Base-by-base conservation (phyloP, 2,888 invertebrate species). In the Athalia rosae region DNA sequence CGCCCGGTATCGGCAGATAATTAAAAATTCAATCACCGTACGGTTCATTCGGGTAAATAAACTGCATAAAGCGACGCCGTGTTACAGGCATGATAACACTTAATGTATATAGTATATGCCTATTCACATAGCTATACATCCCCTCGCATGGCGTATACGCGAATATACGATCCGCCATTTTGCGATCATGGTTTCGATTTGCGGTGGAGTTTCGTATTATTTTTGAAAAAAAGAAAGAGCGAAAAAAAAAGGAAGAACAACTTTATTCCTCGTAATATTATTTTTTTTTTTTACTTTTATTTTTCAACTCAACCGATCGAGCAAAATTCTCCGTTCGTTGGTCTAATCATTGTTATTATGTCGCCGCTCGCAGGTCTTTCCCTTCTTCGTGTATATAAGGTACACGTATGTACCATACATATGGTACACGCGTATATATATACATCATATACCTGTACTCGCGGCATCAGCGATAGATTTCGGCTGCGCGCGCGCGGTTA, bases 381-480 rank as follows among this genome's bases (percentile, higher is more conserved):
- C 15, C 58, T n/a, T 71, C 45, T 43, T 56, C 43, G 53, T 45
- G 4, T 11, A 15, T 28, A 13, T 45, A 58, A 43, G 71, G 43
- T 41, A 41, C 43, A 28, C 7, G n/a, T 28, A 58, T 15, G n/a
- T 61, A 62, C 41, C 11, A 2, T 28, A n/a, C n/a, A n/a, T n/a
- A n/a, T n/a, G n/a, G n/a, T n/a, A n/a, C 61, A 61, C 41, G 15
- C 8, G 7, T 8, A 15, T 13, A n/a, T n/a, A n/a, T n/a, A 28
- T 28, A 28, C 28, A 28, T 28, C 28, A n/a, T n/a, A n/a, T 28
- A 28, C 28, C 28, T 28, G 28, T n/a, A 61, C n/a, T 61, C 41
- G 8, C 43, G 45, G 61, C 61, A 28, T 41, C 76, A 56, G 62
- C 71, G 73, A 79, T 79, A 79, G 78, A 79, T 79, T 79, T 79